Base-by-base conservation (phyloP, 2,888 invertebrate genomes). In the Griposia aprilina region DNA sequence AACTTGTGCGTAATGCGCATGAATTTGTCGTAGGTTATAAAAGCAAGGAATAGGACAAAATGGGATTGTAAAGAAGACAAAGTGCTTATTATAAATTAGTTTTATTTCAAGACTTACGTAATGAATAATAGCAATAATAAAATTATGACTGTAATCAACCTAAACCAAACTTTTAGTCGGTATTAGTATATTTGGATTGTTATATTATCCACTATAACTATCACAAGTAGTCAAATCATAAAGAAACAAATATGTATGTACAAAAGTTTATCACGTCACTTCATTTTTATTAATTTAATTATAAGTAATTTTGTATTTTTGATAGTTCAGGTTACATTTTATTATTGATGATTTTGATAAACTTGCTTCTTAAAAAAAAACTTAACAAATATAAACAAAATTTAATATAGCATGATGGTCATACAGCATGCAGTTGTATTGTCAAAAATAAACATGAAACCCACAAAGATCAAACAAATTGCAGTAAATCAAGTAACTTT, bases 141-240 rank as follows among this genome's bases (percentile, higher is more conserved):
- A 94, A 93, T 95, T 94, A 95, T 96, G 96, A 96, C 96, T 96
- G 94, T 93, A 88, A 96, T 94, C 93, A 92, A 95, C 93, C 93
- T 94, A 95, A 95, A 90, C 94, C 96, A 95, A 96, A 96, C 96
- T 96, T 96, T 95, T 94, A 97, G 97, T 94, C 96, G 95, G 97
- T 93, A 94, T 96, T 95, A 95, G 95, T 96, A 92, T 95, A 94
- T 97, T 96, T 96, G 96, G 96, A 96, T 96, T 94, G 94, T 91
- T 92, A 89, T 92, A 90, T 91, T 93, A 93, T 91, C 92, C 92
- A 89, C 85, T 89, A 92, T 82, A 92, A 90, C 94, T 94, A 97
- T 96, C 96, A 96, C 96, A 96, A 94, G 93, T 93, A 91, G 82
- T 92, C 91, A 93, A 91, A 93, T 90, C 86, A 90, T 92, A 90